phyloP scores from a whole-genome alignment of 1,140 invertebrate genomes.

The Akabosia matsudoensis region DNA sequence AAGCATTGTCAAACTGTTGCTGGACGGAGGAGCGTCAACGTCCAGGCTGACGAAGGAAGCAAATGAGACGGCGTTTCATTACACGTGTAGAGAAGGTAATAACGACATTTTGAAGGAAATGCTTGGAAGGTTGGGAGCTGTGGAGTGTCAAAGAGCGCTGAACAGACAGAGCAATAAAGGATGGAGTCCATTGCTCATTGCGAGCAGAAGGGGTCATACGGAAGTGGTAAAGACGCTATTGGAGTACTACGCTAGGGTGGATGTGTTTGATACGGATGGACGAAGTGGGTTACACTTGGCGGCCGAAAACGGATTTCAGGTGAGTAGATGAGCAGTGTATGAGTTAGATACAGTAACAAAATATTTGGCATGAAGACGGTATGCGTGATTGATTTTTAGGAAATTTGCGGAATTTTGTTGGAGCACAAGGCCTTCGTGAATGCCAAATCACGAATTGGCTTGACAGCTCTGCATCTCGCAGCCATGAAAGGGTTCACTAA shows the following conservation, averaged over 20 bases:
- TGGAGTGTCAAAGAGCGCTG: conserved; percentile 83
- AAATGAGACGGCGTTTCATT: conserved; percentile 90
- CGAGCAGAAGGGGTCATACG: conserved; percentile 70
- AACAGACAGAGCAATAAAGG: conserved; percentile 86
- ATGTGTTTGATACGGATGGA: conserved; percentile 96
- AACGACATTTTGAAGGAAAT: conserved; percentile 93
- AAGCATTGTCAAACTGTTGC: conserved; percentile 80
- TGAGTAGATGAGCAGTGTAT: not conserved
- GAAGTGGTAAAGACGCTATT: conserved; percentile 80
- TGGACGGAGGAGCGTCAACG: conserved; percentile 88
- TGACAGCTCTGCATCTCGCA: conserved; percentile 79
- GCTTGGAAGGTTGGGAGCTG: conserved; percentile 78
- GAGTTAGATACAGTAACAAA: no score
- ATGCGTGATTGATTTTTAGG: no score
- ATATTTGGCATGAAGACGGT: no score
- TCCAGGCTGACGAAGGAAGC: conserved; percentile 76
- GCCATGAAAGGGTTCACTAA: conserved; percentile 90
- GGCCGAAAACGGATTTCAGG: conserved; percentile 40
- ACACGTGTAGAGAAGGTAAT: conserved; percentile 83
- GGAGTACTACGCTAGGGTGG: conserved; percentile 88
- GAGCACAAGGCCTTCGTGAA: conserved; percentile 98
- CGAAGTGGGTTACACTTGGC: conserved; percentile 85
- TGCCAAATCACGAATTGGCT: conserved; percentile 79
- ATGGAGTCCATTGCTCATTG: conserved; percentile 93
- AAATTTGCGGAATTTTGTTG: conserved; percentile 77